These are phyloP conservation scores for Pollicipes pollicipes DNA, from an alignment of 1,140 invertebrate genomes.

Conservation along the genomic window DNA sequence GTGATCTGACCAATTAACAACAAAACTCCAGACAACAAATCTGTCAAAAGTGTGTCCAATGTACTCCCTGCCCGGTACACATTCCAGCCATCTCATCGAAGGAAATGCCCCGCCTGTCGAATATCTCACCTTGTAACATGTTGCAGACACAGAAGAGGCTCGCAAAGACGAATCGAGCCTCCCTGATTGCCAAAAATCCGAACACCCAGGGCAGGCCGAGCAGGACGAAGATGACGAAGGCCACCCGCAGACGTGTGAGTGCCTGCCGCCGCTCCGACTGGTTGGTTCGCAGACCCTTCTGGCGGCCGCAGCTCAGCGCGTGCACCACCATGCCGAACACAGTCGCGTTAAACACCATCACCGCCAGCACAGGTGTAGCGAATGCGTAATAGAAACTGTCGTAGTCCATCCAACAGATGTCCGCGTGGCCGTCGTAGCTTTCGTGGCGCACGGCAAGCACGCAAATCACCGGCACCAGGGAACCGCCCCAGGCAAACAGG, in stretches of 20 bases:
- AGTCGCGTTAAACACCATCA: constrained; percentile 27
- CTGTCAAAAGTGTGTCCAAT: too few relatives aligned
- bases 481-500: constrained; percentile 27
- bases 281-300: constrained; percentile 23
- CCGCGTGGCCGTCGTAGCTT: background rate
- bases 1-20: too few relatives aligned
- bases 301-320: constrained; percentile 26
- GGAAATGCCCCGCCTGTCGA: too few relatives aligned
- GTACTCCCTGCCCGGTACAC: too few relatives aligned
- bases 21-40: too few relatives aligned
- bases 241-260: constrained; percentile 28
- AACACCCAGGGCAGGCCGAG: constrained; percentile 22
- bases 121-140: constrained; percentile 17
- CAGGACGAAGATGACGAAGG: constrained; percentile 28
- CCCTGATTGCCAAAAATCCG: constrained; percentile 18
- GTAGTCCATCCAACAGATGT: constrained; percentile 28
- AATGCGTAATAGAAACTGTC: constrained; percentile 29
- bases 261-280: constrained; percentile 24
- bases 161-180: constrained; percentile 16
- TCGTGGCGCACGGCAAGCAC: constrained; percentile 15
- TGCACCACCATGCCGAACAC: constrained; percentile 27
- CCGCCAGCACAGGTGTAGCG: constrained; percentile 25
- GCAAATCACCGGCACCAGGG: constrained; percentile 16
- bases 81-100: too few relatives aligned
- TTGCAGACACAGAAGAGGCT: constrained; percentile 21